phyloP scores from a whole-genome alignment of 2,113 vertebrate species.

The Narcine bancroftii region DNA sequence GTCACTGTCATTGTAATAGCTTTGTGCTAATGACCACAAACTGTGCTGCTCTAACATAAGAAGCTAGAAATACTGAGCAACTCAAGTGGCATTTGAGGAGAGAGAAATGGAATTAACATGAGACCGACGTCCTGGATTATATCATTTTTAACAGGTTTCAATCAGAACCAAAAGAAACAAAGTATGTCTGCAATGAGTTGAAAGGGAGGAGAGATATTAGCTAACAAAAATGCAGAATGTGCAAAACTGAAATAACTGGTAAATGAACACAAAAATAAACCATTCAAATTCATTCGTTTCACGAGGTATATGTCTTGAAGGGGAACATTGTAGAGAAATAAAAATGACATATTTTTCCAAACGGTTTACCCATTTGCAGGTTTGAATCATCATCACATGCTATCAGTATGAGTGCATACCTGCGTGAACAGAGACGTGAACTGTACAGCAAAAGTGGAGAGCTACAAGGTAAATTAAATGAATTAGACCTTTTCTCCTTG shows the following conservation, averaged over 20 bases:
- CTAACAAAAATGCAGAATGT: too few relatives aligned
- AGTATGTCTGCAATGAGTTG: too few relatives aligned
- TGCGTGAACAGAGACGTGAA: conserved; percentile 88
- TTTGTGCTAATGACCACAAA: too few relatives aligned
- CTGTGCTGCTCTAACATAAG: too few relatives aligned
- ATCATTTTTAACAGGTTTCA: not conserved
- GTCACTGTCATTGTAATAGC: too few relatives aligned
- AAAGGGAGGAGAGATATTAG: not conserved
- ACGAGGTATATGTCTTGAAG: not conserved
- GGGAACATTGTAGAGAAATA: not conserved
- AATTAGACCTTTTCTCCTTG: not conserved
- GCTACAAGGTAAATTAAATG: conserved; percentile 73
- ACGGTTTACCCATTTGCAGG: conserved; percentile 49
- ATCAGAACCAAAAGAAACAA: not conserved
- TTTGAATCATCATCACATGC: conserved; percentile 96
- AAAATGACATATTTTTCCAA: not conserved
- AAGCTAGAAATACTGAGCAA: not conserved
- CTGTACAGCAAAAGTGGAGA: conserved; percentile 97
- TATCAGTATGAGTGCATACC: conserved; percentile 96
- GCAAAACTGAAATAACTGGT: not conserved
- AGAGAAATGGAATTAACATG: not conserved
- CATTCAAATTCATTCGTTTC: not conserved
- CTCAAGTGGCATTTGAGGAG: not conserved
- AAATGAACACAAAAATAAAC: not conserved
- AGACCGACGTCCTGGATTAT: not conserved